A percentile compares a stretch with the other conserved stretches of the same genome.
phyloP scores from a whole-genome alignment of 2,888 invertebrate species.

The Stenichneumon culpator region DNA sequence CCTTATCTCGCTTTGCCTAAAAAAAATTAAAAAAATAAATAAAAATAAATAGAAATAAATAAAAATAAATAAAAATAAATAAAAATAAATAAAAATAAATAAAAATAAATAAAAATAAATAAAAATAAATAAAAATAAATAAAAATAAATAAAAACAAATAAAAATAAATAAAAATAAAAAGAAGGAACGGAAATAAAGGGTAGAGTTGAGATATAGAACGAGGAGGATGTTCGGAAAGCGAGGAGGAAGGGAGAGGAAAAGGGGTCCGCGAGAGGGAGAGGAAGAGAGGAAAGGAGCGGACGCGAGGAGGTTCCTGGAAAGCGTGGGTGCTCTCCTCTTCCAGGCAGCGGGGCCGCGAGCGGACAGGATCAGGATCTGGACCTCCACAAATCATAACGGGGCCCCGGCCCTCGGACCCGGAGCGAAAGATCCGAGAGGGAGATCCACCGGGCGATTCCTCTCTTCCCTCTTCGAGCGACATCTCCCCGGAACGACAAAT shows the following conservation, averaged over 20 bases:
- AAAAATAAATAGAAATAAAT: no score
- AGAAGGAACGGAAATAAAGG: constrained; percentile 14
- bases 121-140: background rate
- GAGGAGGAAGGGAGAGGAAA: constrained; percentile 17
- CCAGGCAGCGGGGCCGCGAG: constrained; percentile 67
- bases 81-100: background rate
- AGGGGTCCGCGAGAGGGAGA: background rate
- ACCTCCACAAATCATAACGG: constrained; percentile 81
- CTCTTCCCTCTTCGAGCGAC: constrained; percentile 34
- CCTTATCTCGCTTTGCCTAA: constrained; percentile 7
- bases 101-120: no score
- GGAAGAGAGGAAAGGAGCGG: constrained; percentile 38
- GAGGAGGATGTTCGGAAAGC: background rate
- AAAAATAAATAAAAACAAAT: no score
- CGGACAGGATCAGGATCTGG: constrained; percentile 81
- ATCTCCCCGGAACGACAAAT: constrained; percentile 43
- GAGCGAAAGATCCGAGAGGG: constrained; percentile 74
- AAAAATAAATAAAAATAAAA: constrained; percentile 1
- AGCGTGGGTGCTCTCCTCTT: constrained; percentile 81
- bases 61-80: background rate
- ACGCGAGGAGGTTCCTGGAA: constrained; percentile 78
- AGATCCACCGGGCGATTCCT: constrained; percentile 71
- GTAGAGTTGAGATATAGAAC: background rate
- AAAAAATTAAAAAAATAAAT: background rate
- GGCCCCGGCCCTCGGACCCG: constrained; percentile 67